Percentiles rank a stretch among this genome's conserved stretches.
These are phyloP conservation scores for Sinocyclocheilus rhinocerous DNA, from an alignment of 2,113 vertebrate species.

Conservation along the genomic window DNA sequence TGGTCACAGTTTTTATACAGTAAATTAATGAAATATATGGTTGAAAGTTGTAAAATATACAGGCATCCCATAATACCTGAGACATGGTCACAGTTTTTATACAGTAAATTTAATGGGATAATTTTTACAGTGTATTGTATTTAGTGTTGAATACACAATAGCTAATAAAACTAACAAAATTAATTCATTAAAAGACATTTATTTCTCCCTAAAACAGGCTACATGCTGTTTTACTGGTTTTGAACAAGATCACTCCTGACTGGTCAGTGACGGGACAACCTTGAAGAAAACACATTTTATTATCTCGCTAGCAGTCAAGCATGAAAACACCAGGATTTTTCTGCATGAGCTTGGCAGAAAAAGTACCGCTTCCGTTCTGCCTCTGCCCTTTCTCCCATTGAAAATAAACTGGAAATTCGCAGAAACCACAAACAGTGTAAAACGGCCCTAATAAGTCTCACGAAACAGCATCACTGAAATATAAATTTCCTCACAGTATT, in stretches of 20 bases:
- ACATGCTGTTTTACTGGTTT: background rate
- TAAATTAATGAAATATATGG: too few relatives aligned
- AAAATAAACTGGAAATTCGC: background rate
- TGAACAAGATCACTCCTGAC: background rate
- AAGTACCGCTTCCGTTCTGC: background rate
- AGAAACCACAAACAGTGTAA: background rate
- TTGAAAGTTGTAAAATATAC: too few relatives aligned
- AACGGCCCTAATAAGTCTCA: background rate
- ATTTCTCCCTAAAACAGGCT: background rate
- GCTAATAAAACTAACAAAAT: too few relatives aligned
- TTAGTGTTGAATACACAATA: too few relatives aligned
- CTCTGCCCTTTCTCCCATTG: background rate
- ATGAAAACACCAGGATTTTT: constrained; percentile 1
- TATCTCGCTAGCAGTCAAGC: background rate
- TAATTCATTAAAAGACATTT: too few relatives aligned
- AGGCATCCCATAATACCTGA: too few relatives aligned
- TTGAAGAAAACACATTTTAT: background rate
- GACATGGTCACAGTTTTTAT: too few relatives aligned
- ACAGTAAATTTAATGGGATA: too few relatives aligned
- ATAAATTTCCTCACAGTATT: background rate
- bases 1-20: too few relatives aligned
- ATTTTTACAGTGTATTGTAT: too few relatives aligned
- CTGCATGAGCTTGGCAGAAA: background rate
- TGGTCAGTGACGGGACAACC: background rate
- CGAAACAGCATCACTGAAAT: background rate